phyloP scores from a whole-genome alignment of 2,797 vertebrate genomes.

The Diglossa cyanea region DNA sequence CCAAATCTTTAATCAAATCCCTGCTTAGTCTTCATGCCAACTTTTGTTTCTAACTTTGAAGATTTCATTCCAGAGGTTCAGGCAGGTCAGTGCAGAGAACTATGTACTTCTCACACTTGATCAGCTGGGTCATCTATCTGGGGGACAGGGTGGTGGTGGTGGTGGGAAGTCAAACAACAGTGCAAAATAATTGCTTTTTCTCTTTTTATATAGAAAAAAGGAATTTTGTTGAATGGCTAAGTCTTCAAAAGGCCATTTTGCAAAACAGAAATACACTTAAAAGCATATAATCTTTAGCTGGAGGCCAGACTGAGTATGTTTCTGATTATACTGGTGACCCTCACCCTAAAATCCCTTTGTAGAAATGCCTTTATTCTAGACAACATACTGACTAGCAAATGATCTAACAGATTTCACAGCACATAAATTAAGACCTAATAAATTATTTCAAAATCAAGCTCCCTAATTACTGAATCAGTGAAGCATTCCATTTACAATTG shows the following conservation, averaged over 20 bases:
- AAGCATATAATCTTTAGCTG: constrained; percentile 75
- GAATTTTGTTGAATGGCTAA: constrained; percentile 67
- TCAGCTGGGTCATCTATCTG: constrained; percentile 56
- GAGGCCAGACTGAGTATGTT: constrained; percentile 78
- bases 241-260: constrained; percentile 75
- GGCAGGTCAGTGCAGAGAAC: neutral
- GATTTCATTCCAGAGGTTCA: constrained; percentile 52
- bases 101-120: constrained; percentile 57
- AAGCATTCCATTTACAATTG: constrained; percentile 65
- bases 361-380: constrained; percentile 78
- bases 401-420: constrained; percentile 85
- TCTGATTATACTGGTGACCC: constrained; percentile 82
- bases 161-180: constrained; percentile 45
- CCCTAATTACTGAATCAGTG: constrained; percentile 71
- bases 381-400: constrained; percentile 80
- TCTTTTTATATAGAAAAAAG: constrained; percentile 61
- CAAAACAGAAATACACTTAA: constrained; percentile 74
- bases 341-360: constrained; percentile 81
- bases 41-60: constrained; percentile 47
- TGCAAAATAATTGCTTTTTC: constrained; percentile 74
- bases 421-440: constrained; percentile 84
- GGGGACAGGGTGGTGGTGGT: neutral
- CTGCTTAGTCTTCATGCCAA: constrained; percentile 32
- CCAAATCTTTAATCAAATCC: constrained; percentile 46
- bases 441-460: constrained; percentile 74